Conservation (phyloP, 2,797 vertebrate genomes). For the Sebastes wilsoni region DNA sequence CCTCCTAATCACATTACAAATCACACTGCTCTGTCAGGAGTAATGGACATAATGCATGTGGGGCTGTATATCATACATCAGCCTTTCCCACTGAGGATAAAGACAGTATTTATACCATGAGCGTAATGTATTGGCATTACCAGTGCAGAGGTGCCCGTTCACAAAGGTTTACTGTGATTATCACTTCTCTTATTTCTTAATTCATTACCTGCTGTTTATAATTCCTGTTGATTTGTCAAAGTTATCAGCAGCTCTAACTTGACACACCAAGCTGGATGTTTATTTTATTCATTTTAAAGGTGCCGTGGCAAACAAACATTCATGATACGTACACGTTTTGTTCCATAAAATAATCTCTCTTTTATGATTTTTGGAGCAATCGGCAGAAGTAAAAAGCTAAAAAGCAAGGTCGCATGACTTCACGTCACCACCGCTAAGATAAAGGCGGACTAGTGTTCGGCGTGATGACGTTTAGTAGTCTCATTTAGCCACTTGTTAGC, state of each 20-base stretch:
- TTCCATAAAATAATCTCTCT: no score
- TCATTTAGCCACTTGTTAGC: no score
- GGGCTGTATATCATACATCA: slow-evolving; percentile 5
- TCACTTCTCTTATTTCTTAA: not conserved
- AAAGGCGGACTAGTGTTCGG: no score
- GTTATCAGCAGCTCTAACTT: not conserved
- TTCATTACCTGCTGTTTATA: not conserved
- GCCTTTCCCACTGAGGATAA: slow-evolving; percentile 12
- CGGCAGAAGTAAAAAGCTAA: no score
- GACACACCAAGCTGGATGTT: no score
- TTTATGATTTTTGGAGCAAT: no score
- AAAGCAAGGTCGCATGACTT: no score
- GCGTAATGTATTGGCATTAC: not conserved
- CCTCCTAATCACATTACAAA: slow-evolving; percentile 73
- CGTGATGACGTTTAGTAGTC: no score
- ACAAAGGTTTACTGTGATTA: not conserved
- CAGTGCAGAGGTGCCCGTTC: not conserved
- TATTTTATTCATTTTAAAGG: no score
- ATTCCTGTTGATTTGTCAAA: not conserved
- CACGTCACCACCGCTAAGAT: no score
- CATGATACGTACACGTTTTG: no score
- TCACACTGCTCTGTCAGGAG: slow-evolving; percentile 56
- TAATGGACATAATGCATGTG: slow-evolving; percentile 51
- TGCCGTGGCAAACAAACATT: no score
- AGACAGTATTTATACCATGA: not conserved